Evolutionary conservation across 2,797 vertebrate species (phyloP).

Genomic region (Sebastes paucispinis): DNA sequence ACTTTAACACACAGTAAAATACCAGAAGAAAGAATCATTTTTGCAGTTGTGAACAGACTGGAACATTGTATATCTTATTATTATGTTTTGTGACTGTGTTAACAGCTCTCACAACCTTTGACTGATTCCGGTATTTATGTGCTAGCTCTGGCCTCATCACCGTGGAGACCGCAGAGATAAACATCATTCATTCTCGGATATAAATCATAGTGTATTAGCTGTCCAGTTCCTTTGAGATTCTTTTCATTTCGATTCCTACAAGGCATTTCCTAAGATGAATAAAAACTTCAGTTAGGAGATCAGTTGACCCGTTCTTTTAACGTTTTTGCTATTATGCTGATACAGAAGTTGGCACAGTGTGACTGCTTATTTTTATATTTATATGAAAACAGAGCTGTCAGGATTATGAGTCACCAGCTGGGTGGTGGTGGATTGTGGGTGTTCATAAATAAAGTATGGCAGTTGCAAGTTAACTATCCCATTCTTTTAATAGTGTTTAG

Average conservation of each 20-base stretch:
- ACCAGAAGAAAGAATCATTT: slow-evolving; percentile 12
- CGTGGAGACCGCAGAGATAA: not conserved
- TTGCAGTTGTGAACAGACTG: not conserved
- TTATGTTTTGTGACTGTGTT: not conserved
- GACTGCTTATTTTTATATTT: slow-evolving; percentile 23
- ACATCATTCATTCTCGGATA: not conserved
- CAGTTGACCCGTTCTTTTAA: not conserved
- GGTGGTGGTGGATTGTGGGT: not conserved
- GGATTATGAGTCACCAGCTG: slow-evolving; percentile 20
- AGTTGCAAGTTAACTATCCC: not conserved
- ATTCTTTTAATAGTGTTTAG: not conserved
- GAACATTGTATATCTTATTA: not conserved
- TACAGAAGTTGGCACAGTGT: not conserved
- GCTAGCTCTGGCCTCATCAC: not conserved
- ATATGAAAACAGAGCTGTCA: slow-evolving; percentile 20
- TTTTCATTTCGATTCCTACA: not conserved
- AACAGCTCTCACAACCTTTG: not conserved
- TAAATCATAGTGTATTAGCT: not conserved
- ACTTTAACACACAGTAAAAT: not conserved
- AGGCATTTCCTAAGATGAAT: not conserved
- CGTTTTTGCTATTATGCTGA: slow-evolving; percentile 8
- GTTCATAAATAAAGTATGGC: not conserved
- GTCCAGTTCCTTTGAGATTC: not conserved
- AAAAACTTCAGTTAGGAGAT: not conserved
- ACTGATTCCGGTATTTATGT: not conserved